A percentile compares a stretch with the other conserved stretches of the same genome.
Evolutionary conservation across 2,113 vertebrate genomes (phyloP).

Genomic region (Silurus meridionalis): DNA sequence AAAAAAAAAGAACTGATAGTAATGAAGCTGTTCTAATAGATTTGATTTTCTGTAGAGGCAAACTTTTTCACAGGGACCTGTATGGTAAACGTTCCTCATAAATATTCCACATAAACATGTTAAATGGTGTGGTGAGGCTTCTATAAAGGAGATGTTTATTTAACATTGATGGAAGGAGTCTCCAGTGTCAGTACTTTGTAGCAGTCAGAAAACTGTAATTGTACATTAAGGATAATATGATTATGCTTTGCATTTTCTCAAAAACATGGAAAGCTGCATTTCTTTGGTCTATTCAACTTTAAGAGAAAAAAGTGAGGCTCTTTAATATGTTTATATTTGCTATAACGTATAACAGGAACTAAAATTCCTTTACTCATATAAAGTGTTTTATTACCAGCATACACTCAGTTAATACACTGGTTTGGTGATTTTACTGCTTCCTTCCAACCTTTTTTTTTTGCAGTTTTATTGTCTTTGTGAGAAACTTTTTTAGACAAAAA

Average conservation of each 20-base stretch:
- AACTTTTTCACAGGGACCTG: neutral
- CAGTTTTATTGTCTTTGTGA: neutral
- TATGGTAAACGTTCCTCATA: neutral
- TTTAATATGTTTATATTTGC: neutral
- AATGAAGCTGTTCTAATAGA: neutral
- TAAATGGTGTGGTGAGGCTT: neutral
- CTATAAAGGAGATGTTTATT: too few relatives aligned
- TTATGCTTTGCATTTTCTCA: neutral
- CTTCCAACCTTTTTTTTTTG: too few relatives aligned
- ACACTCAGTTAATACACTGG: neutral
- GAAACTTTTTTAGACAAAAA: neutral
- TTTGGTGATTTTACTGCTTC: neutral
- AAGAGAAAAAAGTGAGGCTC: neutral
- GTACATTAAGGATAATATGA: neutral
- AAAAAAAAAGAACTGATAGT: neutral
- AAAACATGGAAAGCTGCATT: neutral
- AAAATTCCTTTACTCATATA: too few relatives aligned
- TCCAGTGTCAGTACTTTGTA: neutral
- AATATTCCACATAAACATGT: neutral
- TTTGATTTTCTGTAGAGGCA: neutral
- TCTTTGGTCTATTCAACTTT: neutral
- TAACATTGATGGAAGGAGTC: too few relatives aligned
- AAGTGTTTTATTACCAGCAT: neutral
- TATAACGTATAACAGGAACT: neutral
- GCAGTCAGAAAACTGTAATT: too few relatives aligned